Evolutionary conservation across 2,797 vertebrate species (phyloP).

Genomic region (Propithecus perrieri): DNA sequence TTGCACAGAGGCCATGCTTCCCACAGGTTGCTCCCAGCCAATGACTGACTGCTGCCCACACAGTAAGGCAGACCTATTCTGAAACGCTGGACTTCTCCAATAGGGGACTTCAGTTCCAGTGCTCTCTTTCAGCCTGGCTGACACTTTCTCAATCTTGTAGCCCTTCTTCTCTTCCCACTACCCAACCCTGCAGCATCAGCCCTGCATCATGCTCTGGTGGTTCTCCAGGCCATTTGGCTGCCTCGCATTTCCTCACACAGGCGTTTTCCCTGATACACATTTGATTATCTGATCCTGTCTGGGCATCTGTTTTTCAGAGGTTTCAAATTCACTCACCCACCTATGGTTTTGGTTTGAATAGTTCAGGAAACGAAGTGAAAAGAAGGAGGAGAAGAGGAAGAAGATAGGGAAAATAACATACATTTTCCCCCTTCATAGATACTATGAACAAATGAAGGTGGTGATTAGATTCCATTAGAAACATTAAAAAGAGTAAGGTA

Average conservation of each 20-base stretch:
- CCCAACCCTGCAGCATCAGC: not conserved
- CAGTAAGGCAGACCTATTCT: not conserved
- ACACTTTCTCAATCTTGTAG: not conserved
- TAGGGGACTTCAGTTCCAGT: not conserved
- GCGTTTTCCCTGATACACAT: not conserved
- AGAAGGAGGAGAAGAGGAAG: not conserved
- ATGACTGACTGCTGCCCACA: too few relatives aligned
- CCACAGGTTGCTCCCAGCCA: not conserved
- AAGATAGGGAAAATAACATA: not conserved
- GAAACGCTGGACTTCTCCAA: accelerated
- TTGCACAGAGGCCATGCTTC: not conserved
- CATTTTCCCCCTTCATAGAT: not conserved
- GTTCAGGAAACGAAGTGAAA: not conserved
- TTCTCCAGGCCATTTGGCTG: not conserved
- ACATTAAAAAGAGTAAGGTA: not conserved
- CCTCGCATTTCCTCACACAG: not conserved
- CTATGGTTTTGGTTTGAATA: not conserved
- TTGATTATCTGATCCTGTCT: not conserved
- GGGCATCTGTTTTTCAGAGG: not conserved
- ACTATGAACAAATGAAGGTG: not conserved
- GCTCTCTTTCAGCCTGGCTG: not conserved
- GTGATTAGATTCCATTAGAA: not conserved
- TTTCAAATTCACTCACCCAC: not conserved
- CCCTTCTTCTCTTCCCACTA: too few relatives aligned
- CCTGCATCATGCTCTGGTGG: not conserved